phyloP scores from a whole-genome alignment of 2,113 vertebrate species.

The Haliaeetus leucogaster region DNA sequence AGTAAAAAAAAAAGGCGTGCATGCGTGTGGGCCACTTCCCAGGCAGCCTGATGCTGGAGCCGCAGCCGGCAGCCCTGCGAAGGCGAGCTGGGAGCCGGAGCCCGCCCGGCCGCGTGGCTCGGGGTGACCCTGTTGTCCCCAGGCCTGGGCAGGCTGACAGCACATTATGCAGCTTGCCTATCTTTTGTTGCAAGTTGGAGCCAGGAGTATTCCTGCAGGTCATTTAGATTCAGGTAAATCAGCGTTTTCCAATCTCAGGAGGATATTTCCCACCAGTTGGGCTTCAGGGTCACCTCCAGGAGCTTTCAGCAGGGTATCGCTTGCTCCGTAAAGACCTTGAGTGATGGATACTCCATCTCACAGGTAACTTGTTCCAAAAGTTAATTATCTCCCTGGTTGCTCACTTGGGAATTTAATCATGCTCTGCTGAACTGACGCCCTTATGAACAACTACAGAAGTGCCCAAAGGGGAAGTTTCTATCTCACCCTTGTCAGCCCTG shows the following conservation, averaged over 20 bases:
- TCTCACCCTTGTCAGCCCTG: background rate
- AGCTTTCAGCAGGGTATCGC: background rate
- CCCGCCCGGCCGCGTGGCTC: rapidly evolving
- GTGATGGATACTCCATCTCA: background rate
- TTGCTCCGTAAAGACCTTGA: background rate
- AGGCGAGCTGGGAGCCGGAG: background rate
- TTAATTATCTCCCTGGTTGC: constrained; percentile 48
- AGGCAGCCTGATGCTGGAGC: background rate
- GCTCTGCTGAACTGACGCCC: constrained; percentile 23
- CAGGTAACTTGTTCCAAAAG: constrained; percentile 43
- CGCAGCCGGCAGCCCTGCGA: rapidly evolving
- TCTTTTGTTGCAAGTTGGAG: background rate
- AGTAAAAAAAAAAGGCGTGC: background rate
- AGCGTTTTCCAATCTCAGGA: background rate
- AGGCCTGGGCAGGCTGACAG: background rate
- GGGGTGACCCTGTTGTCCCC: background rate
- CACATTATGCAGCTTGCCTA: background rate
- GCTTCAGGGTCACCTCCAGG: constrained; percentile 48
- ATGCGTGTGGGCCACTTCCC: rapidly evolving
- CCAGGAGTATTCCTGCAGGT: background rate
- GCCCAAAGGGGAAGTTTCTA: constrained; percentile 35
- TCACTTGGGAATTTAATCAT: constrained; percentile 12
- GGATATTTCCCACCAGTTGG: background rate
- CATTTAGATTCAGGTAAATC: constrained; percentile 5
- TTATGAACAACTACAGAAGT: background rate